These are phyloP conservation scores for Schizopygopsis pylzovi DNA, from an alignment of 2,797 vertebrate genomes.

Conservation along the genomic window DNA sequence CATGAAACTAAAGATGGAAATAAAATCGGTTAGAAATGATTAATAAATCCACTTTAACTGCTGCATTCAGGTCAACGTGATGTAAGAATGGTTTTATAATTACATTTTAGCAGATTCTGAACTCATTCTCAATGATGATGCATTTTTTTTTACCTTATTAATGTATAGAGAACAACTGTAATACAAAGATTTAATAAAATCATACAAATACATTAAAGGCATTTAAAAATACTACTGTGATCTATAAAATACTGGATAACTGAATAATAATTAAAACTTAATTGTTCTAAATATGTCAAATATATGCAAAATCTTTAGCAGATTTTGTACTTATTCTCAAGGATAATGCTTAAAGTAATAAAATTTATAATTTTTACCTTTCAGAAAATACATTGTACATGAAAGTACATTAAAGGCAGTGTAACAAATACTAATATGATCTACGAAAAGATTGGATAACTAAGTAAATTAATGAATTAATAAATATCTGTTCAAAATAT, in stretches of 20 bases:
- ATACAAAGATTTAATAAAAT: neutral
- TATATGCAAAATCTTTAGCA: neutral
- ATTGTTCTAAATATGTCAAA: neutral
- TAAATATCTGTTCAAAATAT: neutral
- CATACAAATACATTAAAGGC: neutral
- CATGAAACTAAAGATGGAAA: neutral
- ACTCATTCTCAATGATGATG: neutral
- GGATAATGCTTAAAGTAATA: neutral
- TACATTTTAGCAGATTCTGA: neutral
- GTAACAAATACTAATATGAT: too few species aligned
- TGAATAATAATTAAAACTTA: neutral
- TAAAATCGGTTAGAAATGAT: too few species aligned
- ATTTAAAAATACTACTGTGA: neutral
- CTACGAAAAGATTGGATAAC: neutral
- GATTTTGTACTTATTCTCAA: neutral
- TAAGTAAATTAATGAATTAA: neutral
- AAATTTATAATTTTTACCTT: neutral
- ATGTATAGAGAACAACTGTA: neutral
- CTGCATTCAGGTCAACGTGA: neutral
- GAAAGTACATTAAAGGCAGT: neutral
- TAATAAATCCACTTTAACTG: neutral
- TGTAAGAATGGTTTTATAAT: neutral
- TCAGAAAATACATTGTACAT: neutral
- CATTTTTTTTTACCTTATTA: neutral
- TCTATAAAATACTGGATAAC: neutral